Conservation (phyloP, 2,888 invertebrate genomes). For the Pecten maximus region DNA sequence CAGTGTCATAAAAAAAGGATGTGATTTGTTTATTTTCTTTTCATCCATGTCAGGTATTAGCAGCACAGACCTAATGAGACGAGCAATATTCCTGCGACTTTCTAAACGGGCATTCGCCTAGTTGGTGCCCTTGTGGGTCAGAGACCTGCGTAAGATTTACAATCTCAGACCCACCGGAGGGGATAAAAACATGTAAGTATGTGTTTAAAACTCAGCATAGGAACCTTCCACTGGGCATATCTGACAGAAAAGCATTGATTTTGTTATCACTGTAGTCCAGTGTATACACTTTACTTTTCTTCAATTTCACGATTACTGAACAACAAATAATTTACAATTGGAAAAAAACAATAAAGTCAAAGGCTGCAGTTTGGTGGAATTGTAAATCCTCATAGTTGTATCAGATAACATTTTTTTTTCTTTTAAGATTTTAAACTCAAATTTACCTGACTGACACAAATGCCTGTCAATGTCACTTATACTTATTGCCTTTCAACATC, state of each 20-base stretch:
- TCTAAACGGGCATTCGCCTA: not conserved
- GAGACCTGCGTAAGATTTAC: not conserved
- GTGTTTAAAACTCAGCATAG: not conserved
- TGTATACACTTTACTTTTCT: not conserved
- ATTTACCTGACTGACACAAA: too few species aligned
- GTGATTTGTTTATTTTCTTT: conserved; percentile 18
- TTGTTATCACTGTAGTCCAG: not conserved
- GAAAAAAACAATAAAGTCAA: not conserved
- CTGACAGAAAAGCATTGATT: not conserved
- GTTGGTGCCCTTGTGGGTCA: not conserved
- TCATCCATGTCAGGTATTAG: not conserved
- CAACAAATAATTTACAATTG: not conserved
- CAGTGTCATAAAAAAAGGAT: not conserved
- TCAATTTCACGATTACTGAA: not conserved
- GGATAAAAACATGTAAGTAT: conserved; percentile 19
- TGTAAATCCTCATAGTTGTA: too few species aligned
- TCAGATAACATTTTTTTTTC: too few species aligned
- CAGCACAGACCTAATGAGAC: not conserved
- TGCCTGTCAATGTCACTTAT: too few species aligned
- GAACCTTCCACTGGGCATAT: not conserved
- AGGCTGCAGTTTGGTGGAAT: not conserved
- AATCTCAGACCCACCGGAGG: not conserved
- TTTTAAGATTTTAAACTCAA: too few species aligned
- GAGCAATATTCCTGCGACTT: not conserved
- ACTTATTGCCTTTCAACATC: too few species aligned